Evolutionary conservation across 2,888 invertebrate species (phyloP), one percentile per base, ranked within the genome.

Genomic region (Cinara cedri): DNA sequence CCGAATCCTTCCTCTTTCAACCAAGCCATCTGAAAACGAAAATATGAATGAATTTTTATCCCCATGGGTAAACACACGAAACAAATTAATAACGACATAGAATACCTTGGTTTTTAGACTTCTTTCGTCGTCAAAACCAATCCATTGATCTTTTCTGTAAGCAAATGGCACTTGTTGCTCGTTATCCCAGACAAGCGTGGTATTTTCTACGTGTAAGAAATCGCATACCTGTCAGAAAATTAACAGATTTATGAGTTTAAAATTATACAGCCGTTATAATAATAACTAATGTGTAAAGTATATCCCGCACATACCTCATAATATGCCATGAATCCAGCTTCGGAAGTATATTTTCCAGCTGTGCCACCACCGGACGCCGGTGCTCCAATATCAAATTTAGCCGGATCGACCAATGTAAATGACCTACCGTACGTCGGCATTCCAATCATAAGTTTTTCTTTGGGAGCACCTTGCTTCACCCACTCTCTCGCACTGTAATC

Each of bases 101-200:
- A n/a, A n/a, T 85, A 95, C 96, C 91, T 96, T 97, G 51, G 94
- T 95, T 84, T 94, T 93, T 24, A 96, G 89, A 83, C 95, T 95
- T 83, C 96, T 90, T 84, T 96, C 96, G 84, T 97, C 96, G 84
- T 97, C 96, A 83, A 96, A 97, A 81, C 96, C 96, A 44, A 96
- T 94, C 96, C 96, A 96, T 83, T 96, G 96, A 86, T 95, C 92
- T 8, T 90, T 92, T 82, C 91, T 90, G 86, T 96, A 96, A 0
- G 96, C 96, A 85, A 97, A 97, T 11, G 97, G 97, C 76, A 95
- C 96, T 88, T 96, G 95, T 85, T 96, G 96, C 83, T 96, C 96
- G 82, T 95, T 96, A 85, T 96, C 96, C 96, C 96, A 97, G 0
- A 96, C 96, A 6, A 96, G 88, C 0, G 96, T 96, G 0, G 96